Conservation (phyloP, 2,888 invertebrate species). For the Campoplex nolae region DNA sequence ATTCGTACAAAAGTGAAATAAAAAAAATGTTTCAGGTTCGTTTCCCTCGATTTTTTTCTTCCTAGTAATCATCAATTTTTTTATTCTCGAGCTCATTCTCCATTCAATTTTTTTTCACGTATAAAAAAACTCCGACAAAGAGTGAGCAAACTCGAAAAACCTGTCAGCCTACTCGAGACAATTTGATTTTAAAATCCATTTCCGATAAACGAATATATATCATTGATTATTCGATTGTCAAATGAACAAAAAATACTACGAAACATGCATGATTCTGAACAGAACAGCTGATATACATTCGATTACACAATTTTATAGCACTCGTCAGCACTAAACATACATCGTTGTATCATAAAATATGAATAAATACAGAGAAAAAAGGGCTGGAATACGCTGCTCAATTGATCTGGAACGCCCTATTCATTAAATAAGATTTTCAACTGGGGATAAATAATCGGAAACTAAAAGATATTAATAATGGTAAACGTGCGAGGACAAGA, state of each 20-base stretch:
- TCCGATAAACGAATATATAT: neutral
- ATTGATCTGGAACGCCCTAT: neutral
- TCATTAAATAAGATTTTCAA: neutral
- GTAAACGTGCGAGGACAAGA: conserved; percentile 54
- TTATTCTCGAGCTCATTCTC: too few relatives aligned
- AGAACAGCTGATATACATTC: too few relatives aligned
- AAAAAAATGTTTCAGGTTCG: neutral
- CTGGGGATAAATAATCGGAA: neutral
- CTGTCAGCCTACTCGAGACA: neutral
- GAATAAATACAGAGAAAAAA: neutral
- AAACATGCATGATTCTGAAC: neutral
- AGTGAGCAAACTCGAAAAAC: neutral
- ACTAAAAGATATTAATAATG: conserved; percentile 24
- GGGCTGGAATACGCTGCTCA: neutral
- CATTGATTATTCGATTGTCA: neutral
- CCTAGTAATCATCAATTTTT: too few relatives aligned
- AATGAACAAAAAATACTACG: neutral
- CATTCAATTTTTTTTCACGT: too few relatives aligned
- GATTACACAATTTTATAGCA: too few relatives aligned
- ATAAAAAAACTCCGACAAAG: neutral
- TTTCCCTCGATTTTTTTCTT: too few relatives aligned
- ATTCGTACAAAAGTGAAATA: neutral
- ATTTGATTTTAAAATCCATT: neutral
- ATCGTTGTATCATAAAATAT: neutral
- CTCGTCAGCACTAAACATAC: neutral